Conservation (phyloP, 2,888 invertebrate species). For the Encarsia formosa region DNA sequence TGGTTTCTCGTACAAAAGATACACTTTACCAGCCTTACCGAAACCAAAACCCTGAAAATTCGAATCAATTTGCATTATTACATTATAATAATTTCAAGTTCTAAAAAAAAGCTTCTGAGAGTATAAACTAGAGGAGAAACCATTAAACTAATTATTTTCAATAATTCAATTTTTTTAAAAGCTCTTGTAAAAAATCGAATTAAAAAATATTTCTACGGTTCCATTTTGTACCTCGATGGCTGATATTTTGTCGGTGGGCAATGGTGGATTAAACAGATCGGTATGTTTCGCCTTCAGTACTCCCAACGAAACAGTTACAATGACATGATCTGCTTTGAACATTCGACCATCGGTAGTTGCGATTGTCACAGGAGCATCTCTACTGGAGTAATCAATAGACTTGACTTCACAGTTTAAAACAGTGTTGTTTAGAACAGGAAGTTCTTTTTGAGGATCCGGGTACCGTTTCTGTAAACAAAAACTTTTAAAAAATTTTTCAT, state of each 20-base stretch:
- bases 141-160: too few species aligned
- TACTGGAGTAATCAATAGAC: constrained; percentile 35
- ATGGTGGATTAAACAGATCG: constrained; percentile 56
- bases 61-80: not conserved
- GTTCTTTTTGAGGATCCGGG: constrained; percentile 38
- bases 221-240: constrained; percentile 52
- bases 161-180: too few species aligned
- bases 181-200: too few species aligned
- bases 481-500: too few species aligned
- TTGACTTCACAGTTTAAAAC: constrained; percentile 37
- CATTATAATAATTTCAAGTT: too few species aligned
- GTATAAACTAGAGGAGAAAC: not conserved
- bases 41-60: constrained; percentile 55
- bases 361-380: constrained; percentile 35
- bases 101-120: too few species aligned
- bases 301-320: constrained; percentile 68
- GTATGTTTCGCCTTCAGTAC: constrained; percentile 60
- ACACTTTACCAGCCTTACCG: constrained; percentile 67
- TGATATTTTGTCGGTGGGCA: constrained; percentile 56
- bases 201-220: not conserved
- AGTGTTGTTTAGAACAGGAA: constrained; percentile 39
- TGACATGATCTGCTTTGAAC: constrained; percentile 60
- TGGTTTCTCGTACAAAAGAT: constrained; percentile 58
- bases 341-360: constrained; percentile 52
- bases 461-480: constrained; percentile 11